These are phyloP conservation scores for Promerops cafer DNA, from an alignment of 2,113 vertebrate species.

Conservation along the genomic window DNA sequence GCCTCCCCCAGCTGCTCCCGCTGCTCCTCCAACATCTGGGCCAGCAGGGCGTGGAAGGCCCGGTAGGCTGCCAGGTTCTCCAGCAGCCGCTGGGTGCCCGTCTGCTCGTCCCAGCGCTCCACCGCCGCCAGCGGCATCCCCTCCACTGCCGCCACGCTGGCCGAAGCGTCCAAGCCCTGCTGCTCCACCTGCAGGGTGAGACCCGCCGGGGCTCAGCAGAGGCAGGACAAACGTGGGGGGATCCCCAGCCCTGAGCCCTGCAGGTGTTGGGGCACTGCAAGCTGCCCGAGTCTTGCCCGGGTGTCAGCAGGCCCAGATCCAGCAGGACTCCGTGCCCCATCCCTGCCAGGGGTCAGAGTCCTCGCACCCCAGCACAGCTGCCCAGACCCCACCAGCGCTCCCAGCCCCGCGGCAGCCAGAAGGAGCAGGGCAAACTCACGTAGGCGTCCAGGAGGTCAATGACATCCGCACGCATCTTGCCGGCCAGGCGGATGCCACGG, in stretches of 20 bases:
- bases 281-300: rapidly evolving
- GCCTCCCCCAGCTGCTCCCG: slow-evolving; percentile 51
- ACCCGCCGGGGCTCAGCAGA: background rate
- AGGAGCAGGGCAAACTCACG: slow-evolving; percentile 41
- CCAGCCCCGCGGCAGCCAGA: rapidly evolving
- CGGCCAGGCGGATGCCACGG: slow-evolving; percentile 67
- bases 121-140: slow-evolving; percentile 63
- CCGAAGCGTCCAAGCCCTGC: slow-evolving; percentile 60
- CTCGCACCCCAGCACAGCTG: rapidly evolving
- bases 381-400: rapidly evolving
- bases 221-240: rapidly evolving
- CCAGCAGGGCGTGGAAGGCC: slow-evolving; percentile 61
- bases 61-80: slow-evolving; percentile 72
- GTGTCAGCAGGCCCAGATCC: rapidly evolving
- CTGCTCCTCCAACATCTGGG: slow-evolving; percentile 71
- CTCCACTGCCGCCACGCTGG: slow-evolving; percentile 39
- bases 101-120: slow-evolving; percentile 64
- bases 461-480: slow-evolving; percentile 73
- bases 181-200: slow-evolving; percentile 47
- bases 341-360: rapidly evolving
- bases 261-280: rapidly evolving
- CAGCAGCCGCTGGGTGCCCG: slow-evolving; percentile 58
- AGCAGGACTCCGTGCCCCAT: rapidly evolving
- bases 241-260: rapidly evolving
- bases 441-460: slow-evolving; percentile 64